Conservation (phyloP, 2,888 invertebrate species). For the Dynastes grantii region DNA sequence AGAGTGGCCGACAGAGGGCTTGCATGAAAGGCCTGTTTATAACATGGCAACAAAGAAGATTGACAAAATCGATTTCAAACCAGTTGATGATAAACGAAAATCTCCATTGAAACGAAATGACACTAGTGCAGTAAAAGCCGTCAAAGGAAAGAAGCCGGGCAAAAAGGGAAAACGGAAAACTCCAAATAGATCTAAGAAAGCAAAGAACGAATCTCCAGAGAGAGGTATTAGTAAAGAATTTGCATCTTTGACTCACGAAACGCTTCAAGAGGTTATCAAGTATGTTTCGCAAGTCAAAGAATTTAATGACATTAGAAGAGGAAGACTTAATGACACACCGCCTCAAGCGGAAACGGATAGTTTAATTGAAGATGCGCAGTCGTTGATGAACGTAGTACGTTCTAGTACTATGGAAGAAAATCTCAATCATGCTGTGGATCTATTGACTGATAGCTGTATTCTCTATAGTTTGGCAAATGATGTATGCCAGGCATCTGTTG, state of each 20-base stretch:
- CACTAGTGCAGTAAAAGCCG: not conserved
- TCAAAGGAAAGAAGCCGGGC: constrained; percentile 41
- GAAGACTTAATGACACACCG: not conserved
- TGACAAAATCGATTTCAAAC: constrained; percentile 62
- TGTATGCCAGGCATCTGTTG: constrained; percentile 63
- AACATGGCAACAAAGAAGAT: constrained; percentile 63
- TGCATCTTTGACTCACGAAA: constrained; percentile 59
- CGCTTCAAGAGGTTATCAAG: constrained; percentile 58
- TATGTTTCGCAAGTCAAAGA: constrained; percentile 54
- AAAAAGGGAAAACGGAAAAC: constrained; percentile 51
- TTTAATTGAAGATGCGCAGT: constrained; percentile 12
- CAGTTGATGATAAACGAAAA: constrained; percentile 48
- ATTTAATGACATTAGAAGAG: constrained; percentile 46
- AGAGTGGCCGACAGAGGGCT: constrained; percentile 62
- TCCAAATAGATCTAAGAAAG: constrained; percentile 54
- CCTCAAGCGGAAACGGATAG: constrained; percentile 24
- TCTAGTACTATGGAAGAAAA: constrained; percentile 40
- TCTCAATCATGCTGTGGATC: constrained; percentile 57
- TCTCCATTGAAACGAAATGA: constrained; percentile 27
- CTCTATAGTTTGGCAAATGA: constrained; percentile 66
- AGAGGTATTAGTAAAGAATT: constrained; percentile 58
- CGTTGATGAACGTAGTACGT: constrained; percentile 16
- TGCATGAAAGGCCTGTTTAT: constrained; percentile 66
- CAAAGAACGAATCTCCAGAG: constrained; percentile 55
- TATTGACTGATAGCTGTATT: constrained; percentile 65